phyloP scores from a whole-genome alignment of 1,140 invertebrate genomes.

The Drosophila punjabiensis region DNA sequence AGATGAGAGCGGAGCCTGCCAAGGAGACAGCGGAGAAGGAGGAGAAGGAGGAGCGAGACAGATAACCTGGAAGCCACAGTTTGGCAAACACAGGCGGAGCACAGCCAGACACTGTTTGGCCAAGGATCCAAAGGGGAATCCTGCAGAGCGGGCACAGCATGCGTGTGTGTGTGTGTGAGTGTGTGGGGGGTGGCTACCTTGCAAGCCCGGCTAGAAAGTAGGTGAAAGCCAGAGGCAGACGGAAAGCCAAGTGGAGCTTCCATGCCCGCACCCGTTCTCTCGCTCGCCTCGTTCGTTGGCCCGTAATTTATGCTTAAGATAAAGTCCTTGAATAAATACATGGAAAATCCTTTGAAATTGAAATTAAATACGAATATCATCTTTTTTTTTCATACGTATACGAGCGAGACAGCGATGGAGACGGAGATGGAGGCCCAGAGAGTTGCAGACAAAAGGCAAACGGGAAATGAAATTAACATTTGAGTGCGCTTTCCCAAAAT shows the following conservation, averaged over 20 bases:
- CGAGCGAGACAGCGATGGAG: conserved; percentile 37
- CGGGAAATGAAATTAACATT: conserved; percentile 83
- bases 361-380: conserved; percentile 85
- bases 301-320: conserved; percentile 85
- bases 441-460: conserved; percentile 76
- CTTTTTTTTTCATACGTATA: conserved; percentile 59
- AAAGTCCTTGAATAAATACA: conserved; percentile 85
- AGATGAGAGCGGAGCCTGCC: background rate
- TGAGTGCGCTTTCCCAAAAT: conserved; percentile 76
- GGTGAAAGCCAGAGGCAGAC: conserved; percentile 69
- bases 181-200: conserved; percentile 52
- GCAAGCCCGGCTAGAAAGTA: conserved; percentile 71
- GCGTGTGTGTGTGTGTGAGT: conserved; percentile 16
- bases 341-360: conserved; percentile 85
- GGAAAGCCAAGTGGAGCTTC: conserved; percentile 54
- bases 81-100: conserved; percentile 66
- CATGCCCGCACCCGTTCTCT: conserved; percentile 61
- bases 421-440: conserved; percentile 18
- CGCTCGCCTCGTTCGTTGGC: conserved; percentile 69
- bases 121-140: conserved; percentile 26
- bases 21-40: background rate
- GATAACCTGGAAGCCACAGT: conserved; percentile 82
- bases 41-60: conserved; percentile 56
- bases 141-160: conserved; percentile 15
- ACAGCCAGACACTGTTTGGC: conserved; percentile 73